phyloP scores from a whole-genome alignment of 2,797 vertebrate species.

The Spizella passerina region DNA sequence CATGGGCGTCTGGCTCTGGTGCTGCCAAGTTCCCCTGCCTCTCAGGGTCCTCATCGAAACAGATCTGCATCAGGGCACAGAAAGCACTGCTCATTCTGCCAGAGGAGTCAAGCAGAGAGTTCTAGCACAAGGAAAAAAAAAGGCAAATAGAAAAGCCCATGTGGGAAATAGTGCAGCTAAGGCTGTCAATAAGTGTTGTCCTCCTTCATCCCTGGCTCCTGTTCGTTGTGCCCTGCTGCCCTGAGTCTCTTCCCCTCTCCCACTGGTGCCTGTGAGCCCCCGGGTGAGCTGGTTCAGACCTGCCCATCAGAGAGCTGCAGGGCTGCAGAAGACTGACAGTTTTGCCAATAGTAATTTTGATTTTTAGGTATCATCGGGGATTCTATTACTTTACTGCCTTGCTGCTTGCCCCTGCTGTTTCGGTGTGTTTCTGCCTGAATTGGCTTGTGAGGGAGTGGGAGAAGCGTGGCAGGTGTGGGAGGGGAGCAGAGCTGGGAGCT shows the following conservation, averaged over 20 bases:
- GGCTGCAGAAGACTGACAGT: background rate
- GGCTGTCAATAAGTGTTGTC: background rate
- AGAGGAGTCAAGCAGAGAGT: background rate
- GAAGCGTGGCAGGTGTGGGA: background rate
- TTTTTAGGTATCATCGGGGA: fast-evolving
- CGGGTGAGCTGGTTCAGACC: fast-evolving
- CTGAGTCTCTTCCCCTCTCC: fast-evolving
- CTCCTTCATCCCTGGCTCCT: background rate
- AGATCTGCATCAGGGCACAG: background rate
- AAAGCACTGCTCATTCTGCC: background rate
- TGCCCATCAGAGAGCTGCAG: background rate
- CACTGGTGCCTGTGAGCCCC: fast-evolving
- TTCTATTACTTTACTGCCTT: background rate
- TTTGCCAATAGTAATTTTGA: background rate
- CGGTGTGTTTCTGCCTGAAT: background rate
- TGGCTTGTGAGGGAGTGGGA: background rate
- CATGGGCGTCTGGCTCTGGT: background rate
- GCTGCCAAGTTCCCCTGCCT: background rate
- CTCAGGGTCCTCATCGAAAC: background rate
- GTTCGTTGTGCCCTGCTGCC: background rate
- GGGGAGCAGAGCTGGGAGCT: background rate
- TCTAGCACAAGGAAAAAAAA: background rate
- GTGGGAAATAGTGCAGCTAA: background rate
- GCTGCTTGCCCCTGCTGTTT: background rate
- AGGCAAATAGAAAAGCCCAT: background rate